These are phyloP conservation scores for Venustaconcha ellipsiformis DNA, from an alignment of 1,140 invertebrate species.

Conservation along the genomic window DNA sequence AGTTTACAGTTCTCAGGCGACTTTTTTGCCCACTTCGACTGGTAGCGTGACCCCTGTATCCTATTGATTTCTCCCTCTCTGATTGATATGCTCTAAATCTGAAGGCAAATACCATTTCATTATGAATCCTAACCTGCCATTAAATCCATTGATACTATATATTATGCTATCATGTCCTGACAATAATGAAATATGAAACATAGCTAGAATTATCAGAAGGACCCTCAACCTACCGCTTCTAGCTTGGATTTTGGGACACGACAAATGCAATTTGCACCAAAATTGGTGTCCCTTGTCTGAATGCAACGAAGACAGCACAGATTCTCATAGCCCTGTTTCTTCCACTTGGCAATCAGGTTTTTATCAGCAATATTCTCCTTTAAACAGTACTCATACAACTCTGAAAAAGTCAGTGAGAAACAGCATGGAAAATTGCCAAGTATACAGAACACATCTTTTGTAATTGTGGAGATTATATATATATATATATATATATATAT, in stretches of 20 bases:
- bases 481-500: no score
- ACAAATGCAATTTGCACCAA: conserved; percentile 99
- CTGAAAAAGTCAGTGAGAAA: conserved; percentile 70
- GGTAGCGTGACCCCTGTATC: no score
- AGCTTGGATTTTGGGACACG: conserved; percentile 98
- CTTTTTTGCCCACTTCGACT: no score
- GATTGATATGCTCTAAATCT: neutral
- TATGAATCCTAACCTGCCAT: neutral
- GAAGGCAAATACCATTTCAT: neutral
- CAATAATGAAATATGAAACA: neutral
- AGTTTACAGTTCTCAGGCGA: no score
- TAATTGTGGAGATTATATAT: no score
- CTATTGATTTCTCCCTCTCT: neutral
- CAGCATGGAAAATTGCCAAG: no score
- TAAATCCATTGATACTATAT: neutral
- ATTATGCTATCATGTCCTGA: neutral
- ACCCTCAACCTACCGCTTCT: conserved; percentile 81
- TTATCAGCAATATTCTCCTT: conserved; percentile 98
- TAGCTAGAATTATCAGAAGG: neutral
- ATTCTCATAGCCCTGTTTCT: conserved; percentile 99
- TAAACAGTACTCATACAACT: conserved; percentile 97
- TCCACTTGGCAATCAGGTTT: conserved; percentile 99
- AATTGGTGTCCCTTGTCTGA: conserved; percentile 98
- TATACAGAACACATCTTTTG: no score
- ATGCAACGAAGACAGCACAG: conserved; percentile 99